Evolutionary conservation across 2,888 invertebrate species (phyloP), one percentile per base, ranked within the genome.

Genomic region (Tridacna crocea): DNA sequence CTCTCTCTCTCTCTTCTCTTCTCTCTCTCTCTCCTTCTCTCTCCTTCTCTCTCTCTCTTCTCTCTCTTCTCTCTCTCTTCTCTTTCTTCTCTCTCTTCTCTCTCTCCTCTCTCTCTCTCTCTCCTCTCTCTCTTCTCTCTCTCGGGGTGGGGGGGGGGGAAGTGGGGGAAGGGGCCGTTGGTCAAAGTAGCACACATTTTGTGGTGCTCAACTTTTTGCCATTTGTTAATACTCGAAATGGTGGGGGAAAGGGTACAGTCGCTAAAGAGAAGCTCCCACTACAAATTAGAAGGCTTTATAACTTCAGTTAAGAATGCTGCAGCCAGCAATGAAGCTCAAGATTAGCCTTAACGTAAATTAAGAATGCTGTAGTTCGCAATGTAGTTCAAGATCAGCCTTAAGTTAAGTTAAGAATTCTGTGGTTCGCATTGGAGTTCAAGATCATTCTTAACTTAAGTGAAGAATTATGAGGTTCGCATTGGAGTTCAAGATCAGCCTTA

Each of bases 21-120:
- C 68, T 26, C 68, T 68, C 68, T 68, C 68, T 68, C 68, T 68
- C 68, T 68, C 26, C 27, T 27, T 68, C 12, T 68, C 68, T 68
- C 68, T 68, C 68, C 27, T 27, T 68, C 26, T 68, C 68, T 68
- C 26, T 68, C 68, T 68, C 68, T 68, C 68, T 68, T 13, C 27
- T 13, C 27, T 27, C 27, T 27, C 27, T 27, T 68, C 63, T 63
- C 63, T 22, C 63, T 63, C 11, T 63, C 15, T 63, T 12, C n/a
- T 22, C n/a, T 17, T 51, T 17, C 17, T 17, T 51, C 13, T 51
- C 13, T 51, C 51, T 51, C 51, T 51, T 17, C 17, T 17, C 17
- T 12, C 17, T 17, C 17, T 17, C 17, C 51, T 51, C 51, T 51
- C 51, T 51, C 51, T 51, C 51, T 51, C 51, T 51, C 51, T 51